Evolutionary conservation across 1,140 invertebrate genomes (phyloP), one percentile per base, ranked within the genome.

Genomic region (Palaemon carinicauda): DNA sequence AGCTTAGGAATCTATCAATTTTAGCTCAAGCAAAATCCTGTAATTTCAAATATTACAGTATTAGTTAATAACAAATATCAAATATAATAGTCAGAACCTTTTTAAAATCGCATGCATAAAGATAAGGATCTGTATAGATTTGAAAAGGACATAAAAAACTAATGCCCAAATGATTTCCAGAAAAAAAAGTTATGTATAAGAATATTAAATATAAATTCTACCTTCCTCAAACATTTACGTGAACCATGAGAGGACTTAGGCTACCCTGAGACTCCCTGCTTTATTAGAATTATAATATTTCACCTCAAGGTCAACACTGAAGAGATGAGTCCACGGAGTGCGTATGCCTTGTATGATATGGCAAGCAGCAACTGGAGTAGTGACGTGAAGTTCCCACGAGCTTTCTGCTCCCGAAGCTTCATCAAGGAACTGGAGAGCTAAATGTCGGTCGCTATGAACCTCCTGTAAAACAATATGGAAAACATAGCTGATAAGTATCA

Each of bases 261-360:
- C 53, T 71, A 71, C 80, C 69, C 65, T 71, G 33, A 71, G 33
- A 14, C 33, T 51, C 21, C 51, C 31, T 51, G 24, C 41, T 71
- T 71, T 41, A 17, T 21, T 69, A 71, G 31, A 27, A 24, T 81
- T 81, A 29, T 81, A 31, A 27, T 80, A 80, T 65, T 56, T 81
- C 60, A 81, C 80, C 80, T 81, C 56, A 71, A 81, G 80, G 14
- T 81, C 80, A 15, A 81, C 80, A 71, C 19, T 71, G 80, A 81
- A 81, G 56, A 81, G 80, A 9, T 74, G 80, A 31, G 24, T 27
- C 80, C 80, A 82, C 19, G 80, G 80, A 3, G 80, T 82, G 19
- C 80, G 69, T 14, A 82, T 73, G 69, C 69, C 80, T 51, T 82
- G 80, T 17, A 82, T 82, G 41, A 82, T 82, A 29, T 82, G 80